Evolutionary conservation across 2,888 invertebrate genomes (phyloP).

Genomic region (Vandiemenella viatica): DNA sequence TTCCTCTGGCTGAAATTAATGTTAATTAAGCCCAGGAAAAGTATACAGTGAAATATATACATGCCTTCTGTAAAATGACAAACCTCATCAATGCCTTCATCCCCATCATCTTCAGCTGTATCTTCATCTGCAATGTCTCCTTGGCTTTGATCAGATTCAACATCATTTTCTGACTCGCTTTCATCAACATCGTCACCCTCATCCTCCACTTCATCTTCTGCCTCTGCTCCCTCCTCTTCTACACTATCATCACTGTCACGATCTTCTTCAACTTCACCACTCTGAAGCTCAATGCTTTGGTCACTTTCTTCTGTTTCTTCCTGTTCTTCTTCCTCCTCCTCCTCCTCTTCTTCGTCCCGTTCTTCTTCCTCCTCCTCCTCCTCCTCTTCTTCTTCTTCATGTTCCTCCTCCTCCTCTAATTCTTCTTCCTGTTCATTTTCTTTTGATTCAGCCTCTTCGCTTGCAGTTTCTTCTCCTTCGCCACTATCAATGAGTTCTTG

Average conservation of each 20-base stretch:
- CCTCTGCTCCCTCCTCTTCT: neutral
- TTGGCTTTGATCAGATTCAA: too few relatives aligned
- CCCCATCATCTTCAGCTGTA: neutral
- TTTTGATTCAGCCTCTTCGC: conserved; percentile 20
- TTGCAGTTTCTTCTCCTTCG: neutral
- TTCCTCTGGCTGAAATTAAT: too few relatives aligned
- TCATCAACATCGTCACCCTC: too few relatives aligned
- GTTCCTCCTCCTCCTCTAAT: conserved; percentile 18
- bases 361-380: conserved; percentile 24
- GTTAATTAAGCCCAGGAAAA: too few relatives aligned
- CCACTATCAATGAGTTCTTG: neutral
- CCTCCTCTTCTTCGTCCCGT: conserved; percentile 22
- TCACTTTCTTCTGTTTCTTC: conserved; percentile 5
- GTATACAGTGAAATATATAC: too few relatives aligned
- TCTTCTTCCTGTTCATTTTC: conserved; percentile 20
- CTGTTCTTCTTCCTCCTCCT: conserved; percentile 5
- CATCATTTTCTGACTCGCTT: conserved; percentile 2
- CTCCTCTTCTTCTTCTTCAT: conserved; percentile 21
- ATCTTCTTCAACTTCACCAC: conserved; percentile 21
- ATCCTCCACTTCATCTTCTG: neutral
- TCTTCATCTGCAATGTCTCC: too few relatives aligned
- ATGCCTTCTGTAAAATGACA: too few relatives aligned
- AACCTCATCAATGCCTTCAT: too few relatives aligned
- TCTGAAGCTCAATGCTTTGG: conserved; percentile 16
- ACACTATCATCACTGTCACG: conserved; percentile 4